Base-by-base conservation (phyloP, 2,113 vertebrate species). In the Alouatta palliata region DNA sequence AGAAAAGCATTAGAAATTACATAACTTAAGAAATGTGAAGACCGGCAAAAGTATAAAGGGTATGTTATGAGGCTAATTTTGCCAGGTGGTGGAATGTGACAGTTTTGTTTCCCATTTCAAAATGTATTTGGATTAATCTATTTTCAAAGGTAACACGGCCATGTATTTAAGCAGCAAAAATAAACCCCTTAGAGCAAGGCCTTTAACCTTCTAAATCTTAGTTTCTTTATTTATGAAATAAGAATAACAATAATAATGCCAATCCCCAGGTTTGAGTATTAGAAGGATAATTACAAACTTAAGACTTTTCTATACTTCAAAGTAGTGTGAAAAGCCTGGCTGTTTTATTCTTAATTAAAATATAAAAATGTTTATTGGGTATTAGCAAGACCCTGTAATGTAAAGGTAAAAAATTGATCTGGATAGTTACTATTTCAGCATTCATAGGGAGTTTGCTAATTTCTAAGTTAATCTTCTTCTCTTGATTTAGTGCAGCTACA, bases 1-100 rank as follows among this genome's bases (percentile, higher is more conserved):
- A 91, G n/a, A 43, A 93, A 95, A 93, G 21, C 47, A 95, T 80
- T 87, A 37, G 27, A 90, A 95, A 96, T 71, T 81, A 90, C 20
- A 64, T 47, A 17, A 45, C 81, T 96, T 95, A 68, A 79, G 37
- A 95, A 93, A 96, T 58, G 12, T 90, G 54, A 90, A 88, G 54
- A 32, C 54, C 85, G 54, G 54, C 73, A 56, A 95, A 94, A 64
- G 8, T 47, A 76, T 68, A 23, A 91, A 88, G 21, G 32, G 16
- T 73, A 54, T 52, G 70, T 92, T 90, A 20, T 95, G 37, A 49
- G n/a, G n/a, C 27, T 85, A 75, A 87, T 88, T 97, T 91, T 79
- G 5, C 27, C 45, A 75, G 45, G n/a, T 56, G 87, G 30, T 90
- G 17, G 75, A 96, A 95, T 58, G 81, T 87, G 40, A 94, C 32